These are phyloP conservation scores for Drosophila kanekoi DNA, from an alignment of 2,888 invertebrate genomes.

Conservation along the genomic window DNA sequence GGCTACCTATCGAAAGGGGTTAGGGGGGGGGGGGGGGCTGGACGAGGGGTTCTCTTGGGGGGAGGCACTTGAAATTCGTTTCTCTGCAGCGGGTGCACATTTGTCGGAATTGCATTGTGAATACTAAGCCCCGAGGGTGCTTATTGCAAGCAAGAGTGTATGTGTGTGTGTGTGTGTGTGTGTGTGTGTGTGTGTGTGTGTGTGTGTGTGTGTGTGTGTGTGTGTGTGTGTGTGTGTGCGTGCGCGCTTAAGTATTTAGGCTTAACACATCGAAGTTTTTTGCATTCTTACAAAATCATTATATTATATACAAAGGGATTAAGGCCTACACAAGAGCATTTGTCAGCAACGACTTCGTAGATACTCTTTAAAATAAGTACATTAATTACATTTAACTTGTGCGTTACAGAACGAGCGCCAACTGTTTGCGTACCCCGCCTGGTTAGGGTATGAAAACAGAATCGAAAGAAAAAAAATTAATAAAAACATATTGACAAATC, in stretches of 20 bases:
- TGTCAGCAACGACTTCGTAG: too few relatives aligned
- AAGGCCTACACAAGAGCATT: background rate
- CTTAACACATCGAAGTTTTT: conserved; percentile 22
- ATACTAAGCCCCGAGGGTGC: conserved; percentile 44
- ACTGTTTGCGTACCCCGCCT: background rate
- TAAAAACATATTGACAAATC: conserved; percentile 45
- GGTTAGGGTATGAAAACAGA: conserved; percentile 31
- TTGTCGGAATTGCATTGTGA: conserved; percentile 50
- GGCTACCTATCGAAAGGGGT: background rate
- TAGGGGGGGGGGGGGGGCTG: background rate
- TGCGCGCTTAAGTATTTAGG: conserved; percentile 3
- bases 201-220: background rate
- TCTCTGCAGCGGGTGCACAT: conserved; percentile 47
- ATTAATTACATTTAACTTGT: background rate
- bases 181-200: background rate
- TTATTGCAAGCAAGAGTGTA: conserved; percentile 9
- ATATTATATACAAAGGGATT: background rate
- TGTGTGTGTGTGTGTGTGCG: conserved; percentile 1
- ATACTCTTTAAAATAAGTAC: background rate
- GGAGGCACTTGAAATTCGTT: conserved; percentile 48
- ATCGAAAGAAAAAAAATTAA: conserved; percentile 10
- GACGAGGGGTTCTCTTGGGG: background rate
- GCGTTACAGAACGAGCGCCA: background rate
- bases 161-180: conserved; percentile 3
- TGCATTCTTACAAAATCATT: conserved; percentile 27